phyloP scores from a whole-genome alignment of 1,140 invertebrate species.

The Arctopsyche grandis region DNA sequence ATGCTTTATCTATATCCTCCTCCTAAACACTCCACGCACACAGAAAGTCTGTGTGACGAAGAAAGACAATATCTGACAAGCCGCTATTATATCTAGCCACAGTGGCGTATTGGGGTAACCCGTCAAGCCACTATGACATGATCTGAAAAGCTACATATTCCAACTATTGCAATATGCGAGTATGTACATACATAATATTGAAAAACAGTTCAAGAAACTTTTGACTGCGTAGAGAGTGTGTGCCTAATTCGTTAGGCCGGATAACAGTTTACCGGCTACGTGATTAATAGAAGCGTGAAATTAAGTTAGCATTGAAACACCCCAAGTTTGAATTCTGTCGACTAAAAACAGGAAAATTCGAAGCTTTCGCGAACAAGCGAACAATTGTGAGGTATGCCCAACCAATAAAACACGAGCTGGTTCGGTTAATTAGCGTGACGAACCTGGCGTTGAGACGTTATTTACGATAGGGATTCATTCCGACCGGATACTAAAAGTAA shows the following conservation, averaged over 20 bases:
- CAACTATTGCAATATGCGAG: too few species aligned
- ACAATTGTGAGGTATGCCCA: background rate
- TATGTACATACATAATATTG: too few species aligned
- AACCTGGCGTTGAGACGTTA: slow-evolving; percentile 30
- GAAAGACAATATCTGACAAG: too few species aligned
- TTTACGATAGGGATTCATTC: slow-evolving; percentile 23
- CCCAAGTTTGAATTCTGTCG: background rate
- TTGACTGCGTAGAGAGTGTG: background rate
- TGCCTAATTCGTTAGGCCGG: background rate
- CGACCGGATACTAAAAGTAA: slow-evolving; percentile 30
- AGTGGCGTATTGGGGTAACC: too few species aligned
- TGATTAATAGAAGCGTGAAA: slow-evolving; percentile 29
- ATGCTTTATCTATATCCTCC: too few species aligned
- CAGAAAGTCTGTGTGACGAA: too few species aligned
- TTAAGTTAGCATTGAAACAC: slow-evolving; percentile 14
- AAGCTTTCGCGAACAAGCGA: too few species aligned
- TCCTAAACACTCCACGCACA: too few species aligned
- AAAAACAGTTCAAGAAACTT: background rate
- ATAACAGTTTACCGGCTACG: background rate
- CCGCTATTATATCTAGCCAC: too few species aligned
- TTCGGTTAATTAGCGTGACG: slow-evolving; percentile 44
- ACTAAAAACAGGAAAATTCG: too few species aligned
- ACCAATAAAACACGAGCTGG: slow-evolving; percentile 34
- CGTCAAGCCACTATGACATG: too few species aligned
- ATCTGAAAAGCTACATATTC: background rate